These are phyloP conservation scores for Nemapogon koenigi DNA, from an alignment of 2,888 invertebrate species.

Conservation along the genomic window DNA sequence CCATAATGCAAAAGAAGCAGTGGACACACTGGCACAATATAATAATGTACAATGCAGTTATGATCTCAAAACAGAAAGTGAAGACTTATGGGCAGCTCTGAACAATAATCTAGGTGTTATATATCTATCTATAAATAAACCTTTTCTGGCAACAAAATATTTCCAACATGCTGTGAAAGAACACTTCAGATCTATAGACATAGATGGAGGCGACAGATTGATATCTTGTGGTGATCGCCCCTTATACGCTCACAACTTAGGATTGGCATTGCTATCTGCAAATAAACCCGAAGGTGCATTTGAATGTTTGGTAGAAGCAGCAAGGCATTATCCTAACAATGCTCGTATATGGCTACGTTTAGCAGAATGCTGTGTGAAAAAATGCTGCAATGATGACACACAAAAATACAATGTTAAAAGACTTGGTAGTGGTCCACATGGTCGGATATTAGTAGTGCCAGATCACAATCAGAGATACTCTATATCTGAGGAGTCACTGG, in stretches of 20 bases:
- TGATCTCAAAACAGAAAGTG: conserved; percentile 46
- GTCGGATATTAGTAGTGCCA: conserved; percentile 39
- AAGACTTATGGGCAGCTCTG: conserved; percentile 61
- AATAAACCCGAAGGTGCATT: conserved; percentile 86
- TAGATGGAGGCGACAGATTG: conserved; percentile 43
- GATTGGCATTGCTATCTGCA: conserved; percentile 81
- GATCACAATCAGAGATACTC: conserved; percentile 35
- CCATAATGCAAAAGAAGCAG: conserved; percentile 48
- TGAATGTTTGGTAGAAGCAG: conserved; percentile 87
- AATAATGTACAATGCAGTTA: conserved; percentile 42
- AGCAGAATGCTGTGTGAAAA: conserved; percentile 89
- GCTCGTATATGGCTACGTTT: conserved; percentile 91
- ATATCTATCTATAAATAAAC: conserved; percentile 82
- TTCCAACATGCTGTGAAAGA: conserved; percentile 80
- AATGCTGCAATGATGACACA: conserved; percentile 65
- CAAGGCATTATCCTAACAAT: conserved; percentile 85
- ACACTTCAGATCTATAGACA: conserved; percentile 61
- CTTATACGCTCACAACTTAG: conserved; percentile 81
- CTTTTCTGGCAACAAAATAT: conserved; percentile 79
- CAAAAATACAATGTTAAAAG: conserved; percentile 50
- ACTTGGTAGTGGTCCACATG: conserved; percentile 51
- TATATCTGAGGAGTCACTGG: conserved; percentile 73
- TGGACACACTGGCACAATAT: conserved; percentile 42
- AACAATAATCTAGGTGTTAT: conserved; percentile 85
- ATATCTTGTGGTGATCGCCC: conserved; percentile 58